A percentile compares a stretch with the other conserved stretches of the same genome.
phyloP scores from a whole-genome alignment of 92 coral and sea anemone species.

The Zoanthus sansibaricus region DNA sequence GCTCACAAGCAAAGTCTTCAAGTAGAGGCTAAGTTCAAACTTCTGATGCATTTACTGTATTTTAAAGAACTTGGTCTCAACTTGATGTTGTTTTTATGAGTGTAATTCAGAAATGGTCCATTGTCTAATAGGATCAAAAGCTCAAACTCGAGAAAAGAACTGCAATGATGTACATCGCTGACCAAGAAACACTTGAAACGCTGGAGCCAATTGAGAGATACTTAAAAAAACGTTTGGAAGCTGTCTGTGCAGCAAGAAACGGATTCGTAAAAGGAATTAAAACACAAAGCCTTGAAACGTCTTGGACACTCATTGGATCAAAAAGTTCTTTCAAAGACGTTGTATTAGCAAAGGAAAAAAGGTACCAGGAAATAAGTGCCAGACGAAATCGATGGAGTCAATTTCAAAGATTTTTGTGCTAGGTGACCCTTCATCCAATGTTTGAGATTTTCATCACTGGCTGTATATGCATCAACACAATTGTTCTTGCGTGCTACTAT shows the following conservation, averaged over 20 bases:
- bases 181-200: slow-evolving; percentile 23
- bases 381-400: slow-evolving; percentile 5
- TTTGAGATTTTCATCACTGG: slow-evolving; percentile 20
- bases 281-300: neutral
- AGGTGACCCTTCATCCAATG: slow-evolving; percentile 20
- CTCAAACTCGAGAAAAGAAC: slow-evolving; percentile 35
- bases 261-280: neutral
- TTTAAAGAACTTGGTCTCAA: neutral
- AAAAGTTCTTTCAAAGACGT: slow-evolving; percentile 28
- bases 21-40: too few species aligned
- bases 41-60: too few species aligned
- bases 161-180: slow-evolving; percentile 28
- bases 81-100: too few species aligned
- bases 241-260: neutral
- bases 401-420: slow-evolving; percentile 6
- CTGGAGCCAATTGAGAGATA: slow-evolving; percentile 29
- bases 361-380: neutral
- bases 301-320: slow-evolving; percentile 6
- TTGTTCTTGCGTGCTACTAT: slow-evolving; percentile 26
- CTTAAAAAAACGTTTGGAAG: neutral
- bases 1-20: too few species aligned
- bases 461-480: slow-evolving; percentile 32
- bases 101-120: too few species aligned
- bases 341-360: slow-evolving; percentile 25
- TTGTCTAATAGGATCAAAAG: slow-evolving; percentile 23